phyloP scores from a whole-genome alignment of 2,797 vertebrate species.

The Chaenodraco wilsoni region DNA sequence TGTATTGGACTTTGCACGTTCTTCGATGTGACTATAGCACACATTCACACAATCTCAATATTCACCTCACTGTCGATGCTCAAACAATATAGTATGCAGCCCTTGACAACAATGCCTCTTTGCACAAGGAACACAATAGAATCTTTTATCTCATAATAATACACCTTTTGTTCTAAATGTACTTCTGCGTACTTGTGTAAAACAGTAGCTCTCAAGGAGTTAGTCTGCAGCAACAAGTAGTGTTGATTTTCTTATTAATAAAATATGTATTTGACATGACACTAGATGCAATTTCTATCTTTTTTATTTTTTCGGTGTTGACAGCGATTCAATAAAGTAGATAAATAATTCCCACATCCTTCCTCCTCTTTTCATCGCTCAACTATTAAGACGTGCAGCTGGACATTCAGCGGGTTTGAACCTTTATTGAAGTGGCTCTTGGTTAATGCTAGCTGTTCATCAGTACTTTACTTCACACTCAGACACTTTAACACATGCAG shows the following conservation, averaged over 20 bases:
- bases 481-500: not conserved
- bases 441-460: not conserved
- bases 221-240: not conserved
- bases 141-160: not conserved
- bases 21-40: no score
- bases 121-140: not conserved
- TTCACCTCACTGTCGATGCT: no score
- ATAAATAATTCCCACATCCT: not conserved
- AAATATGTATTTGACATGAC: not conserved
- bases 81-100: no score
- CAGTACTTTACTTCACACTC: not conserved
- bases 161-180: not conserved
- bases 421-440: conserved; percentile 1
- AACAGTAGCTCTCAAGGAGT: not conserved
- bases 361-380: not conserved
- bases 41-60: no score
- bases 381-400: not conserved
- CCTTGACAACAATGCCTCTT: not conserved
- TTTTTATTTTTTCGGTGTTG: not conserved
- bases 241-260: not conserved
- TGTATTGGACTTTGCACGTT: no score
- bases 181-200: not conserved
- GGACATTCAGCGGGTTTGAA: not conserved
- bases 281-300: not conserved
- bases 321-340: not conserved